phyloP scores from a whole-genome alignment of 2,113 vertebrate genomes.

The Chinchilla lanigera region DNA sequence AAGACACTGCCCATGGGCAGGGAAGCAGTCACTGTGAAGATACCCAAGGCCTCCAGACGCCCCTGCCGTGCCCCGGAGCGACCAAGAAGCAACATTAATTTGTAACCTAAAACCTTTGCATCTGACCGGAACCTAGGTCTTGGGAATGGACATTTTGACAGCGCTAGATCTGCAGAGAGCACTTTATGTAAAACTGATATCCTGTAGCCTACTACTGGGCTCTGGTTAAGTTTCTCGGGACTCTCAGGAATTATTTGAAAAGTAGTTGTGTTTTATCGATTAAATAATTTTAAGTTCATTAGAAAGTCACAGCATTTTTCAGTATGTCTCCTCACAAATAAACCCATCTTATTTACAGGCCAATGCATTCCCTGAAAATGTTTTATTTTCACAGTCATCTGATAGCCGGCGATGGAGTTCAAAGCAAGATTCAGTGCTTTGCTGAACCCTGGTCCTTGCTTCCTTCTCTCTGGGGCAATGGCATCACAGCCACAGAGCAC shows the following conservation, averaged over 20 bases:
- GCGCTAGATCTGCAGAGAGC: conserved; percentile 71
- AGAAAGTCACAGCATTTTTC: conserved; percentile 48
- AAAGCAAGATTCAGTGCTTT: neutral
- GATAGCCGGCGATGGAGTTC: neutral
- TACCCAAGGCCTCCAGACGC: neutral
- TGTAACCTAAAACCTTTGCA: conserved; percentile 57
- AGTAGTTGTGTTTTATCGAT: conserved; percentile 65
- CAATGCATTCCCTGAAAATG: neutral
- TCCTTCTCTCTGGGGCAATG: conserved; percentile 34
- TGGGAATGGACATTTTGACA: conserved; percentile 81
- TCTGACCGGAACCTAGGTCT: conserved; percentile 57
- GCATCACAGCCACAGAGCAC: neutral
- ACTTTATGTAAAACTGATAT: conserved; percentile 76
- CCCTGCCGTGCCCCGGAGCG: neutral
- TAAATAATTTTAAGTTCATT: conserved; percentile 74
- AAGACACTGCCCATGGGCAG: too few species aligned
- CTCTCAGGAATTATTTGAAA: conserved; percentile 57
- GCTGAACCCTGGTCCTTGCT: neutral
- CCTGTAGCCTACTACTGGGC: neutral
- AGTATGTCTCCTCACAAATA: conserved; percentile 54
- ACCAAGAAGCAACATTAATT: conserved; percentile 32
- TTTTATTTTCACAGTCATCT: conserved; percentile 40
- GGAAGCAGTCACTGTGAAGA: neutral
- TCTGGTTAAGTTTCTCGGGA: conserved; percentile 30
- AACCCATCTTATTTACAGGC: conserved; percentile 30